Evolutionary conservation across 2,113 vertebrate genomes (phyloP).

Genomic region (Toxotes chatareus): DNA sequence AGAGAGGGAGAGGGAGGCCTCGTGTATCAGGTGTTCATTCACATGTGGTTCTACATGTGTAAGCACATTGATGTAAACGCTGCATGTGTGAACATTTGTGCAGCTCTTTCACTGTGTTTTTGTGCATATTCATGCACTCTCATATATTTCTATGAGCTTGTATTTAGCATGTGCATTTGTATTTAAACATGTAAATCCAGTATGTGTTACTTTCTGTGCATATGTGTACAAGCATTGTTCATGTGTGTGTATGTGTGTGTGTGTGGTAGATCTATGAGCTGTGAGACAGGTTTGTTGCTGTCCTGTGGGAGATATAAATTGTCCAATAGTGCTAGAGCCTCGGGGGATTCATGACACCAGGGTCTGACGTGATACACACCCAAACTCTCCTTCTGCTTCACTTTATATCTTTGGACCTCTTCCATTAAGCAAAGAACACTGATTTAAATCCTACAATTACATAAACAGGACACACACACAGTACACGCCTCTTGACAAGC

Average conservation of each 20-base stretch:
- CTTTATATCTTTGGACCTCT: constrained; percentile 12
- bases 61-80: constrained; percentile 14
- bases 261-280: constrained; percentile 40
- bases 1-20: constrained; percentile 28
- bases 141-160: background rate
- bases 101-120: constrained; percentile 2
- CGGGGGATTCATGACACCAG: constrained; percentile 22
- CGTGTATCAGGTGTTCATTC: constrained; percentile 37
- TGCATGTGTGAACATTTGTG: constrained; percentile 12
- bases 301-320: constrained; percentile 41
- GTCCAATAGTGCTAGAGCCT: constrained; percentile 15
- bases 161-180: background rate
- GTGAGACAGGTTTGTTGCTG: constrained; percentile 6
- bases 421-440: constrained; percentile 1
- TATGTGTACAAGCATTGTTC: background rate
- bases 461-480: constrained; percentile 11
- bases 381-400: constrained; percentile 5
- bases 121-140: constrained; percentile 1
- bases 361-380: constrained; percentile 28
- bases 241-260: background rate
- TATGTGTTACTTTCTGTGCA: background rate
- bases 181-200: background rate
- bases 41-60: background rate
- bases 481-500: background rate
- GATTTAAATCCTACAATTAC: constrained; percentile 34